These are phyloP conservation scores for Prunella strophiata DNA, from an alignment of 2,797 vertebrate species.

Conservation along the genomic window DNA sequence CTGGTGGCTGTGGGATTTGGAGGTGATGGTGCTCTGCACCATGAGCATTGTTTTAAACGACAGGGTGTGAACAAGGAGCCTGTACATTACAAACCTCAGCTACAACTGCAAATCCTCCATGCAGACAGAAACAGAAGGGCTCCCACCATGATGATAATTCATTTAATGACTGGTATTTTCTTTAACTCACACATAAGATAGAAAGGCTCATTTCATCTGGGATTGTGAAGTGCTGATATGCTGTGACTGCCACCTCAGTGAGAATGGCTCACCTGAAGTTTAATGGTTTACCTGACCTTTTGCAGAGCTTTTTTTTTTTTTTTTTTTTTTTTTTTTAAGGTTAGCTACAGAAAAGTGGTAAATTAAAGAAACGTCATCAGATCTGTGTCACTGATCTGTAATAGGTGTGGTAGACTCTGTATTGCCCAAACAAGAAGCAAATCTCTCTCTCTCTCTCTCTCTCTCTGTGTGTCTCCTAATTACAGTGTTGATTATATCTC, in stretches of 20 bases:
- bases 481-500: neutral
- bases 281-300: conserved; percentile 6
- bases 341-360: neutral
- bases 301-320: neutral
- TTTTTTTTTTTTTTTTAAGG: neutral
- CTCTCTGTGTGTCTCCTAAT: neutral
- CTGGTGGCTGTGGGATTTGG: neutral
- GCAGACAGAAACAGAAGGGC: neutral
- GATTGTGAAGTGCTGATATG: neutral
- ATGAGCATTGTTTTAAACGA: neutral
- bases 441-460: neutral
- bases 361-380: neutral
- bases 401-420: neutral
- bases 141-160: neutral
- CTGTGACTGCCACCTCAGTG: neutral
- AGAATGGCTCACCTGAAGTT: neutral
- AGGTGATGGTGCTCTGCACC: neutral
- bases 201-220: neutral
- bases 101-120: neutral
- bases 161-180: neutral
- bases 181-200: neutral
- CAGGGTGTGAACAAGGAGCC: neutral
- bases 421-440: neutral
- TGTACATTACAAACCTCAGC: neutral
- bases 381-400: neutral